These are phyloP conservation scores for Clupea harengus DNA, from an alignment of 2,113 vertebrate species.

Conservation along the genomic window DNA sequence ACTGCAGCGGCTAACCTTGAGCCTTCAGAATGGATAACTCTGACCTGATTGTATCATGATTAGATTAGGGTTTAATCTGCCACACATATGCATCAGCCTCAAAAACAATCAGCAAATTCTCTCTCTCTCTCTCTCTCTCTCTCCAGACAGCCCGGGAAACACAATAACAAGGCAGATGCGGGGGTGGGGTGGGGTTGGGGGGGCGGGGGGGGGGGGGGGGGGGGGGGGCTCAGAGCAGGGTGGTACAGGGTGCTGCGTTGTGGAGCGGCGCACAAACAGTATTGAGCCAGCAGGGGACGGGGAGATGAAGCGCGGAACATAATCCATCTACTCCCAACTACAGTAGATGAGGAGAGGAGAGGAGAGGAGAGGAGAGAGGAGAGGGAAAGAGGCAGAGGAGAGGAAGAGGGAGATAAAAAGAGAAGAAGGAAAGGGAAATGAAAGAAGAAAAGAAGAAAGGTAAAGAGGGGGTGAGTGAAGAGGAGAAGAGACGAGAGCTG, in stretches of 20 bases:
- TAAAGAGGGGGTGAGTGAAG: too few species aligned
- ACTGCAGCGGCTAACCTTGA: conserved; percentile 63
- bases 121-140: conserved; percentile 1
- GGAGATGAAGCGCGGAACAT: neutral
- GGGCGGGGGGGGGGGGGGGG: too few species aligned
- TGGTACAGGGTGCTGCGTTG: neutral
- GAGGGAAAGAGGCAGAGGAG: too few species aligned
- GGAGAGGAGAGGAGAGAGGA: neutral
- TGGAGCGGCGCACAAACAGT: neutral
- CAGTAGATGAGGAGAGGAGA: neutral
- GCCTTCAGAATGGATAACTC: conserved; percentile 61
- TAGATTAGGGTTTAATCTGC: conserved; percentile 67
- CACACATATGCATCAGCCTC: conserved; percentile 55
- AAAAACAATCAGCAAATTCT: conserved; percentile 34
- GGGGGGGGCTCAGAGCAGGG: neutral
- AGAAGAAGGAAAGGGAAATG: neutral
- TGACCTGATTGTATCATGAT: conserved; percentile 64
- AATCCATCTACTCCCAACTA: neutral
- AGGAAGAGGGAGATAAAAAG: neutral
- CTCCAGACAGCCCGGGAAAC: conserved; percentile 17
- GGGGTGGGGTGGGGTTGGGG: too few species aligned
- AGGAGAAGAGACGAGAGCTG: neutral
- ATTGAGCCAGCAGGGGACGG: neutral
- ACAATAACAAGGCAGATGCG: conserved; percentile 22
- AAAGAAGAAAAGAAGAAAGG: too few species aligned